Percentiles rank a stretch among this genome's conserved stretches.
phyloP scores from a whole-genome alignment of 2,888 invertebrate species.

The Leucophenga maculata region DNA sequence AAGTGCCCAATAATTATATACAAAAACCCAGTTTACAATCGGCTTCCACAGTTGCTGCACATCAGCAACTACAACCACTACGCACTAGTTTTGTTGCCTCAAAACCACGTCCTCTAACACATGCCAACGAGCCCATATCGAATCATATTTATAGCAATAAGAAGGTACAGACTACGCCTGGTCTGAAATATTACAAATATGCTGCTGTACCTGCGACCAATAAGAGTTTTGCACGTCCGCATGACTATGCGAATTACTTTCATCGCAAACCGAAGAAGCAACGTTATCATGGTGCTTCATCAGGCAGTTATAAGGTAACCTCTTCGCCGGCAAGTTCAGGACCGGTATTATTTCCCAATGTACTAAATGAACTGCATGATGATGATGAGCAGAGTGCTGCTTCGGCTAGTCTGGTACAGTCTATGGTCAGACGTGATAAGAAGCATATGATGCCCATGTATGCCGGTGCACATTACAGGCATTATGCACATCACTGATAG shows the following conservation, averaged over 20 bases:
- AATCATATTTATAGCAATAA: conserved; percentile 67
- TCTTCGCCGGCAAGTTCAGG: conserved; percentile 29
- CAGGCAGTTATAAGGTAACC: background rate
- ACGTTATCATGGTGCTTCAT: background rate
- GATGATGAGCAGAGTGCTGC: conserved; percentile 63
- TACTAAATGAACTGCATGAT: conserved; percentile 32
- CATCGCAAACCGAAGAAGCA: conserved; percentile 64
- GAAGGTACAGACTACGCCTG: conserved; percentile 72
- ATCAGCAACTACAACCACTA: conserved; percentile 51
- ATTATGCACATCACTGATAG: background rate
- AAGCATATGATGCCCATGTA: conserved; percentile 69
- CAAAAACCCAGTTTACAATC: conserved; percentile 42
- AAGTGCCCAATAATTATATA: conserved; percentile 46
- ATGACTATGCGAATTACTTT: conserved; percentile 66
- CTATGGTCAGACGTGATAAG: conserved; percentile 68
- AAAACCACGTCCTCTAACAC: conserved; percentile 40
- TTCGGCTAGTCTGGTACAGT: conserved; percentile 66
- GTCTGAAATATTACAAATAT: conserved; percentile 72
- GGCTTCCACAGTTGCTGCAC: conserved; percentile 16
- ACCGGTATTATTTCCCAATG: conserved; percentile 44
- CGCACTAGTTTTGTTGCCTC: conserved; percentile 59
- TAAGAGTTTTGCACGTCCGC: conserved; percentile 50
- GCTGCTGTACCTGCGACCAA: conserved; percentile 31
- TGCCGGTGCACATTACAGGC: conserved; percentile 51
- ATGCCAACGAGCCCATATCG: conserved; percentile 51